phyloP scores from a whole-genome alignment of 2,888 invertebrate species.

The Caenorhabditis sp. region DNA sequence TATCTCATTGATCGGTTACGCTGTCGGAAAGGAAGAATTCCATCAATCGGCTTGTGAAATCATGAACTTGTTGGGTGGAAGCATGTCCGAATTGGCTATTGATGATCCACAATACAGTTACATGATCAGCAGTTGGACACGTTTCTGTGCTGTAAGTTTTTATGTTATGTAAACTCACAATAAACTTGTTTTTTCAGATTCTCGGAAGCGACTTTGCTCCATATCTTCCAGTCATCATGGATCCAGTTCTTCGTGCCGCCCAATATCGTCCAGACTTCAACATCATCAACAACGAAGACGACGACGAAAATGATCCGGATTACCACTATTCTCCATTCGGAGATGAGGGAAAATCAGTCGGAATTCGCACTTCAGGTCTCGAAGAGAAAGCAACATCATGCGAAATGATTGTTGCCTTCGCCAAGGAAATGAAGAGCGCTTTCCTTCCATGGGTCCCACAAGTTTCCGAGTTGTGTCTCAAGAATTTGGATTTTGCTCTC shows the following conservation, averaged over 20 bases:
- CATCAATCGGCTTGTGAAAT: conserved; percentile 90
- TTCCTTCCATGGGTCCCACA: conserved; percentile 81
- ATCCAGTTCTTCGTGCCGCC: conserved; percentile 88
- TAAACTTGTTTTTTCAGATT: conserved; percentile 20
- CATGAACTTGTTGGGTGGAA: conserved; percentile 40
- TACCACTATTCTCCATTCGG: conserved; percentile 76
- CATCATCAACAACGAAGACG: conserved; percentile 80
- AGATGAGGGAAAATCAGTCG: conserved; percentile 78
- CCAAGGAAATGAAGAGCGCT: conserved; percentile 85
- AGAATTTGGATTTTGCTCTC: conserved; percentile 90
- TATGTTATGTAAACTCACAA: neutral
- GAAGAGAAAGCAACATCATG: conserved; percentile 96
- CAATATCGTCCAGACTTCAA: conserved; percentile 92
- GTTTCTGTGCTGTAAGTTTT: conserved; percentile 90
- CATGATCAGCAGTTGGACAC: conserved; percentile 97
- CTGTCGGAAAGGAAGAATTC: conserved; percentile 78
- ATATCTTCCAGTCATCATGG: conserved; percentile 93
- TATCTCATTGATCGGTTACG: conserved; percentile 90
- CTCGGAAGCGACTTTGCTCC: conserved; percentile 76
- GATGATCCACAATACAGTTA: conserved; percentile 80
- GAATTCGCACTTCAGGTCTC: conserved; percentile 88
- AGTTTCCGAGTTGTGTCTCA: conserved; percentile 75
- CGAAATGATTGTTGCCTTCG: conserved; percentile 94
- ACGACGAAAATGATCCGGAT: conserved; percentile 80
- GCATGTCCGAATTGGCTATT: conserved; percentile 46